Evolutionary conservation across 1,140 invertebrate genomes (phyloP).

Genomic region (Rhynchophorus ferrugineus): DNA sequence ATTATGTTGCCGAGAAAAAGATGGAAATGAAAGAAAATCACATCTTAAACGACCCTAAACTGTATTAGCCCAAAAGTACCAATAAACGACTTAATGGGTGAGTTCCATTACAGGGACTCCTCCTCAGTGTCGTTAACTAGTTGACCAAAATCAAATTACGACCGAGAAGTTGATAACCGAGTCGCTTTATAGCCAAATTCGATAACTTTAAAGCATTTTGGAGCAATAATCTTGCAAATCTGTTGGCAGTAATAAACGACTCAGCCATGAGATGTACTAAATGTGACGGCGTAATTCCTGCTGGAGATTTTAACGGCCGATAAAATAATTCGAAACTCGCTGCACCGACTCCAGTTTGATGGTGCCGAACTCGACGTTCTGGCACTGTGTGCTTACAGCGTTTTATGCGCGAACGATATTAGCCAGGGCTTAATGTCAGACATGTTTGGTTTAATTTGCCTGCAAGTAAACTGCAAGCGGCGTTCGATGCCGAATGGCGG

Average conservation of each 20-base stretch:
- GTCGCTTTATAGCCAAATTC: constrained; percentile 14
- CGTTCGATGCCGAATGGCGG: no score
- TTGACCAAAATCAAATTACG: constrained; percentile 16
- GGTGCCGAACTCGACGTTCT: constrained; percentile 12
- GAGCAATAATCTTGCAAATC: constrained; percentile 22
- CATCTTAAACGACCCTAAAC: neutral
- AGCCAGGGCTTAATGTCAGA: constrained; percentile 14
- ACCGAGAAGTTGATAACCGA: constrained; percentile 19
- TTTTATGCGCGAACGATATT: constrained; percentile 18
- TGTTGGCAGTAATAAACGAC: constrained; percentile 19
- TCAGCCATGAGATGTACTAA: constrained; percentile 13
- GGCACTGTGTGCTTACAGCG: constrained; percentile 11
- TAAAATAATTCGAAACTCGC: constrained; percentile 24
- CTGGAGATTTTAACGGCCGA: constrained; percentile 18
- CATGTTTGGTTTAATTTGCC: constrained; percentile 15
- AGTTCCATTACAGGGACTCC: neutral
- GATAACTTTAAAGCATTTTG: constrained; percentile 10
- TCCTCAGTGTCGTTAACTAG: constrained; percentile 3
- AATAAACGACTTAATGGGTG: neutral
- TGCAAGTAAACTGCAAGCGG: no score
- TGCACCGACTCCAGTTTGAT: constrained; percentile 11
- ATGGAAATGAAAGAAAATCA: no score
- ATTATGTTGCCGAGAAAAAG: no score
- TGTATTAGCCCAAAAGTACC: neutral
- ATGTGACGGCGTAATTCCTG: constrained; percentile 10